These are phyloP conservation scores for Melanotaenia boesemani DNA, from an alignment of 2,797 vertebrate species.

Conservation along the genomic window DNA sequence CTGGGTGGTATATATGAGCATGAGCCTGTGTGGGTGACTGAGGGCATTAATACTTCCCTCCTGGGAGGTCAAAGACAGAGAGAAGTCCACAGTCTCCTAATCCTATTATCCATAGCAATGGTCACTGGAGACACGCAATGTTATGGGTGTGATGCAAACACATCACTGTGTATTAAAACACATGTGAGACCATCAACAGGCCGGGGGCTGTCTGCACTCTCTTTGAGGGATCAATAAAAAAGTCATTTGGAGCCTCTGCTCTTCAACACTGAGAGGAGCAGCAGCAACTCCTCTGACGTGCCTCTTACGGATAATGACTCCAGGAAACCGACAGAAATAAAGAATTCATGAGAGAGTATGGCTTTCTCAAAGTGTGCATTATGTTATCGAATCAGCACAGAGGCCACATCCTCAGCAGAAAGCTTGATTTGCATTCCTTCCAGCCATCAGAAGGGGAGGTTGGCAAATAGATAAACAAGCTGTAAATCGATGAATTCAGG, in stretches of 20 bases:
- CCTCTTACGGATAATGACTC: constrained; percentile 55
- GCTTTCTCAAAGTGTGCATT: constrained; percentile 35
- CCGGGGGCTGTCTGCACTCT: constrained; percentile 33
- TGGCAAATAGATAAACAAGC: constrained; percentile 52
- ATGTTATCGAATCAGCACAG: constrained; percentile 41
- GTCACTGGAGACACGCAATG: constrained; percentile 58
- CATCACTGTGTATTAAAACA: constrained; percentile 21
- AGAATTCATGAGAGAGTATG: constrained; percentile 70
- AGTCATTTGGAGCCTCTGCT: constrained; percentile 53
- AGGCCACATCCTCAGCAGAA: constrained; percentile 33
- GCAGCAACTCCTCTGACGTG: constrained; percentile 34
- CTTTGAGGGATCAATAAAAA: constrained; percentile 66
- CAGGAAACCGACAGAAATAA: constrained; percentile 69
- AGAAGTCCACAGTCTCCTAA: constrained; percentile 59
- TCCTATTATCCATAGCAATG: constrained; percentile 64
- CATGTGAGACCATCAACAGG: constrained; percentile 8
- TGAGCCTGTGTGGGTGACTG: constrained; percentile 22
- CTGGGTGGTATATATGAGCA: constrained; percentile 28
- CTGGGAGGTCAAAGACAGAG: constrained; percentile 55
- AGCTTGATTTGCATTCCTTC: constrained; percentile 47
- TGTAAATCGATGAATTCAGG: constrained; percentile 29
- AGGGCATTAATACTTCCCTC: constrained; percentile 49
- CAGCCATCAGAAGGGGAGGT: constrained; percentile 22
- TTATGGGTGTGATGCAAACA: constrained; percentile 17
- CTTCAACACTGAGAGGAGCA: constrained; percentile 21